phyloP scores from a whole-genome alignment of 2,888 invertebrate species.

The Synergus laeviventris region DNA sequence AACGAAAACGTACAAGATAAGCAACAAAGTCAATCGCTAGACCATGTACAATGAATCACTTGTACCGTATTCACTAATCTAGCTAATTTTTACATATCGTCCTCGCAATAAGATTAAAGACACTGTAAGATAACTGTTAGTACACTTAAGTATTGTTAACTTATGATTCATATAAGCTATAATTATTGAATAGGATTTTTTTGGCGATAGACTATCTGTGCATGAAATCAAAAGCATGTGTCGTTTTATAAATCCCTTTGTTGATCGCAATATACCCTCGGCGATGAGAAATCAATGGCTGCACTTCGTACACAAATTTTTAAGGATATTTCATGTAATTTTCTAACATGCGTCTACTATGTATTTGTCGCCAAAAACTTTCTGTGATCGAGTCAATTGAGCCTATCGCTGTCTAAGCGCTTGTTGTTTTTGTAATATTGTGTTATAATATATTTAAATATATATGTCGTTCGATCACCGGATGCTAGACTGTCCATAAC shows the following conservation, averaged over 20 bases:
- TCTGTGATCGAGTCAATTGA: conserved; percentile 62
- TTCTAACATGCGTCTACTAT: conserved; percentile 39
- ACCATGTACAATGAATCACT: conserved; percentile 57
- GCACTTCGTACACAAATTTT: conserved; percentile 35
- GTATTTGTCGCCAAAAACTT: conserved; percentile 48
- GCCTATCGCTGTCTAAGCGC: conserved; percentile 67
- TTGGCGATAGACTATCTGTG: conserved; percentile 44
- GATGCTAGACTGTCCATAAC: conserved; percentile 53
- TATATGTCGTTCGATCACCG: conserved; percentile 65
- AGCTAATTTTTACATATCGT: conserved; percentile 65
- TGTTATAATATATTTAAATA: conserved; percentile 74
- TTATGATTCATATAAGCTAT: conserved; percentile 63
- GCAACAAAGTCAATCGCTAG: conserved; percentile 58
- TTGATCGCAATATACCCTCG: background rate
- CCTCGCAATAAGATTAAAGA: conserved; percentile 55
- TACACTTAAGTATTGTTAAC: conserved; percentile 68
- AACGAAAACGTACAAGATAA: conserved; percentile 57
- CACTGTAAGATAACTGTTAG: conserved; percentile 66
- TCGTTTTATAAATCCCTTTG: conserved; percentile 44
- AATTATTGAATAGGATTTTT: conserved; percentile 51
- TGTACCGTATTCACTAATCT: conserved; percentile 61
- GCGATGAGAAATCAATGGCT: conserved; percentile 3
- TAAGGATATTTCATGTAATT: background rate
- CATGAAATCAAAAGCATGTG: conserved; percentile 44
- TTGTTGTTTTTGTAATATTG: conserved; percentile 75